phyloP scores from a whole-genome alignment of 2,888 invertebrate genomes.

The Panopea generosa region DNA sequence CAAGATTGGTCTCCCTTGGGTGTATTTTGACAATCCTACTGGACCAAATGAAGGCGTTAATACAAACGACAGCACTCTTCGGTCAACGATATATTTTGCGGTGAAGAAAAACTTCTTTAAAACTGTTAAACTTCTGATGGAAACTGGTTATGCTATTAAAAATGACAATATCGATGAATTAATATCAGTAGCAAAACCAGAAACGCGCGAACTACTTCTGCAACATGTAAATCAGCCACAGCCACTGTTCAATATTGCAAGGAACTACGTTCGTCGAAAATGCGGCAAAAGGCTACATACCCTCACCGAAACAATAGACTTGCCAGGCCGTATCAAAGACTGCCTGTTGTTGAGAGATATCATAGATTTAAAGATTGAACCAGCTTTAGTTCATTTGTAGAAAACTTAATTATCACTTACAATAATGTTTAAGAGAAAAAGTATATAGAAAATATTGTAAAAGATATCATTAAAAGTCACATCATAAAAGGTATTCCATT shows the following conservation, averaged over 20 bases:
- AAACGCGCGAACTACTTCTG: slow-evolving; percentile 16
- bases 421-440: too few species aligned
- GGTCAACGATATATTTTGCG: slow-evolving; percentile 39
- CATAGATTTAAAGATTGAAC: slow-evolving; percentile 50
- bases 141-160: slow-evolving; percentile 44
- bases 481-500: too few species aligned
- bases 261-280: slow-evolving; percentile 40
- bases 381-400: slow-evolving; percentile 20
- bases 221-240: slow-evolving; percentile 38
- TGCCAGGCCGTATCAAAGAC: slow-evolving; percentile 48
- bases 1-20: slow-evolving; percentile 46
- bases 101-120: slow-evolving; percentile 48
- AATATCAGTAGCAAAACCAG: slow-evolving; percentile 30
- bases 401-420: too few species aligned
- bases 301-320: slow-evolving; percentile 30
- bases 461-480: too few species aligned
- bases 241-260: slow-evolving; percentile 24
- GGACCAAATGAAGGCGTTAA: not conserved
- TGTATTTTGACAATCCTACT: slow-evolving; percentile 15
- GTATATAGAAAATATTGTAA: too few species aligned
- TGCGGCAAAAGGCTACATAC: slow-evolving; percentile 37
- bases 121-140: slow-evolving; percentile 39
- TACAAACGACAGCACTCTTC: not conserved
- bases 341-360: slow-evolving; percentile 54
- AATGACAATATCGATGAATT: slow-evolving; percentile 47